These are phyloP conservation scores for Botrylloides violaceus DNA, from an alignment of 23 tunicate species.

Conservation along the genomic window DNA sequence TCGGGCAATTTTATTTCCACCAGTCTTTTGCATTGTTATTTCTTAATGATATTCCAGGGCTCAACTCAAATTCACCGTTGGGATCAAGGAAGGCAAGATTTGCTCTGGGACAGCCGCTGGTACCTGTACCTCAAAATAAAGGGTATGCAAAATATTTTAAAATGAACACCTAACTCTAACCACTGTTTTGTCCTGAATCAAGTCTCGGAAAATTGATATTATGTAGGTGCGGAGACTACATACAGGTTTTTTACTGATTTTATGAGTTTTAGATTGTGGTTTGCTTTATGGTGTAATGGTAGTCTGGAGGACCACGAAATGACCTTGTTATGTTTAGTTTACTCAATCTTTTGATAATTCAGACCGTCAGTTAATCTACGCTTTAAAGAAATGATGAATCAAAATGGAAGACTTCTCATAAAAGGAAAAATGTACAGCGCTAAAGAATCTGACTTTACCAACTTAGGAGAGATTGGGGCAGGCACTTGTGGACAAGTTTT, in stretches of 20 bases:
- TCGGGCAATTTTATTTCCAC: no score
- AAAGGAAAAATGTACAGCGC: slow-evolving; percentile 29
- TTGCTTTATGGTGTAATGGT: no score
- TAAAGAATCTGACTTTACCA: slow-evolving; percentile 44
- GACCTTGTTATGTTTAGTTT: no score
- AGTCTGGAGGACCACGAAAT: no score
- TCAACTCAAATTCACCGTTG: background rate
- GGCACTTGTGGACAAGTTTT: slow-evolving; percentile 98
- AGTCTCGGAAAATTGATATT: no score
- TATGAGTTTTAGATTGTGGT: no score
- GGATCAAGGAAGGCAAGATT: background rate
- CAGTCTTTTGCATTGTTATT: no score
- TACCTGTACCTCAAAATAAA: background rate
- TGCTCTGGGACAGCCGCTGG: background rate
- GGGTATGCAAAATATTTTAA: background rate
- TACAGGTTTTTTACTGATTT: no score
- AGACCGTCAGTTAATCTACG: slow-evolving; percentile 55
- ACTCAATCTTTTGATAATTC: no score
- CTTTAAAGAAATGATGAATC: slow-evolving; percentile 61
- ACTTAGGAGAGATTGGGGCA: slow-evolving; percentile 81
- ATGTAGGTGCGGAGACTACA: no score
- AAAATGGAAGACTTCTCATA: slow-evolving; percentile 60
- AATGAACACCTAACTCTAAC: no score
- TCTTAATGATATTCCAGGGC: background rate
- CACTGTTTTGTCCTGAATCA: no score